Base-by-base conservation (phyloP, 1,140 invertebrate genomes). In the Calycopis cecrops region DNA sequence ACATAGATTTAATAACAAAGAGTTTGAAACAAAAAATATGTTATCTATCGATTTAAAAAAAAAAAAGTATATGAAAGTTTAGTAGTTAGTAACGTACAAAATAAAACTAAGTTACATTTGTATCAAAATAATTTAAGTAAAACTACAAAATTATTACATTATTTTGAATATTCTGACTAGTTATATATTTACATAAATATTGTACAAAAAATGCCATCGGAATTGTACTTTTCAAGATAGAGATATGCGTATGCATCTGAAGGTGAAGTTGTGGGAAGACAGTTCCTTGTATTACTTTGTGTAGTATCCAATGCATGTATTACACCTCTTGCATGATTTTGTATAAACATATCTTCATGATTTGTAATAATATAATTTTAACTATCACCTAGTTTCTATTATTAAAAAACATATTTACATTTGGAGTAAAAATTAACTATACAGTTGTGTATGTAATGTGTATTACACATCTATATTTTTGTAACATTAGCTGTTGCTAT, bases 41-140 rank as follows among this genome's bases (percentile, higher is more conserved):
- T 37, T 37, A 4, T 37, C 4, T 11, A 1, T 14, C 14, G 38
- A 40, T 12, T 40, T 4, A n/a, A 7, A 12, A 7, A 12, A 16
- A 14, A 9, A 9, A 12, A 14, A 16, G 40, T 9, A 44, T 7
- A 16, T 9, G 14, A 44, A 44, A 16, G 57, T 48, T 59, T 53
- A 62, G 52, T 51, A 73, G 21, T 67, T 77, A 75, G 75, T 73
- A 78, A 76, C 73, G 67, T 64, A 67, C 74, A 76, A 71, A 65
- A 59, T 65, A 68, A 50, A 68, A 71, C 66, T 63, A 60, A 33
- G n/a, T 48, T 48, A 34, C 12, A 48, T 28, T 3, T 28, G 21
- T 28, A 28, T 28, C 28, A 33, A 48, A 48, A 48, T 48, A 34
- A 33, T 48, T 48, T 48, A 48, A 34, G 7, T 28, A 48, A 28